Evolutionary conservation across 2,113 vertebrate species (phyloP).

Genomic region (Rhinolophus sinicus): DNA sequence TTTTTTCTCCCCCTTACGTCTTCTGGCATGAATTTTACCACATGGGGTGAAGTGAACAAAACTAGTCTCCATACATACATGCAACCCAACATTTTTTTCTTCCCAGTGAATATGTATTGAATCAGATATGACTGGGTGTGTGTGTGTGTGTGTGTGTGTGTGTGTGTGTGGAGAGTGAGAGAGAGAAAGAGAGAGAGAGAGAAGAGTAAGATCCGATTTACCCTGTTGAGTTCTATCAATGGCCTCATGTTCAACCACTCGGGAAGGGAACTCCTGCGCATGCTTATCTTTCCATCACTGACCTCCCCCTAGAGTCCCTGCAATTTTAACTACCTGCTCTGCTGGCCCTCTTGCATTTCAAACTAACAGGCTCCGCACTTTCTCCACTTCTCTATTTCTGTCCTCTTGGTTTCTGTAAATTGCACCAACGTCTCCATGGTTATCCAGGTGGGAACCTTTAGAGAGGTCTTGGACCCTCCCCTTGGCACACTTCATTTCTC

Average conservation of each 20-base stretch:
- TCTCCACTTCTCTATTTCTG: not conserved
- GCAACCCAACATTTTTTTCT: not conserved
- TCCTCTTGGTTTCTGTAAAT: not conserved
- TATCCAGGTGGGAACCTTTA: not conserved
- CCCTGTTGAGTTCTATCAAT: not conserved
- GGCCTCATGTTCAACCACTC: not conserved
- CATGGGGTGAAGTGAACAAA: not conserved
- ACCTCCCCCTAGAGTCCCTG: not conserved
- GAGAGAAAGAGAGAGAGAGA: not conserved
- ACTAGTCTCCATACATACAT: not conserved
- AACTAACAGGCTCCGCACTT: not conserved
- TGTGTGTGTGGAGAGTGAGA: not conserved
- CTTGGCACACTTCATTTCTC: not conserved
- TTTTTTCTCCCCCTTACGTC: fast-evolving
- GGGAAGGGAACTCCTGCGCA: not conserved
- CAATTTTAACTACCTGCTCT: not conserved
- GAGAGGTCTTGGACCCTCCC: not conserved
- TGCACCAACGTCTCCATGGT: not conserved
- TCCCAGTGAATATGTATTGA: not conserved
- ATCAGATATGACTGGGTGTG: not conserved
- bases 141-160: not conserved
- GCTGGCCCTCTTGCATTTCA: not conserved
- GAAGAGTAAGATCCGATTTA: not conserved
- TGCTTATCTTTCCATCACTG: too few relatives aligned
- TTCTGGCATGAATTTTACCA: slow-evolving; percentile 9